Evolutionary conservation across 2,888 invertebrate species (phyloP), one percentile per base, ranked within the genome.

Genomic region (Netelia fuscicornis): DNA sequence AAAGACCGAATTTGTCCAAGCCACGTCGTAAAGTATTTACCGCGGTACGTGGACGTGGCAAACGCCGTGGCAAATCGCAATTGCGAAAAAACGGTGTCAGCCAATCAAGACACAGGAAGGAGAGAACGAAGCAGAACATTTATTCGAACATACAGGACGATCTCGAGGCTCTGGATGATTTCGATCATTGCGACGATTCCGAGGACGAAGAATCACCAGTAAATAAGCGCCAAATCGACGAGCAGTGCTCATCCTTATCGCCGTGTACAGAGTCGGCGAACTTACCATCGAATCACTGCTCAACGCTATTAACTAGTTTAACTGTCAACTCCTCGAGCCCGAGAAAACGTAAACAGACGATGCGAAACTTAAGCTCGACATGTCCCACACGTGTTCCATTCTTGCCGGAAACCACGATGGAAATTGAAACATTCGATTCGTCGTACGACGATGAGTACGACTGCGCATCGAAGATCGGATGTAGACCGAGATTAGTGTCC

Each of bases 81-180:
- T 78, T 92, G 1, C 86, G 91, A 11, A 86, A 90, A 8, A 92
- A 91, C 1, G 92, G 92, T 0, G 91, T 92, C 0, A 92, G 92
- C 79, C 93, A 92, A 79, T 90, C 87, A 8, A 86, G 91, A 54
- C 90, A 90, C 44, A 87, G 91, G 13, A 92, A 90, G 62, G 90
- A 92, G 83, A 87, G 89, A 8, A 89, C 83, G 3, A 90, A 88
- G 64, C 89, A 90, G n/a, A 87, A 88, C 58, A 85, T 91, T 23
- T 84, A 78, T 17, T 84, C 87, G 3, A 89, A 90, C 60, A 91
- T 91, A 65, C 86, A 88, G 62, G 89, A 86, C 25, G 89, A 87
- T 83, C 37, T 88, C 1, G 74, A 86, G 13, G 84, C 76, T 6
- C 86, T 77, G 82, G 77, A 83, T 54, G 86, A 86, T 48, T 56